Evolutionary conservation across 2,888 invertebrate genomes (phyloP).

Genomic region (Machimus rusticus): DNA sequence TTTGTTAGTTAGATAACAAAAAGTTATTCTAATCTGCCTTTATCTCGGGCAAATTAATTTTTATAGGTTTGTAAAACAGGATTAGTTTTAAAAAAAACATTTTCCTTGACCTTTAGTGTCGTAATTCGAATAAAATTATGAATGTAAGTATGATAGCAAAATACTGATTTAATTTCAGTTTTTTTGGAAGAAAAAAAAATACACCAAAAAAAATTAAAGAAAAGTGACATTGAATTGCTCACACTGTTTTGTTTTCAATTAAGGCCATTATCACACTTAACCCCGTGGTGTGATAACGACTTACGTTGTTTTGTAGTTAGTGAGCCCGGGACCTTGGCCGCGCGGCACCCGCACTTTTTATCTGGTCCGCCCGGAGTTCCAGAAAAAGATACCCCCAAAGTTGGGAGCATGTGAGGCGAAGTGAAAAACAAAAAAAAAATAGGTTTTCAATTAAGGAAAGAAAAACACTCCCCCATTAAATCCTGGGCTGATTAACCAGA

Average conservation of each 20-base stretch:
- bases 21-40: no score
- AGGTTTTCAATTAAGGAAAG: not conserved
- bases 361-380: not conserved
- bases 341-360: not conserved
- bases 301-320: not conserved
- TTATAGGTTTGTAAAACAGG: no score
- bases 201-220: not conserved
- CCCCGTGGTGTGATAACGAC: not conserved
- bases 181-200: no score
- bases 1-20: no score
- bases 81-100: no score
- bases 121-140: no score
- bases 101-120: no score
- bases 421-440: not conserved
- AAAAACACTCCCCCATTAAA: not conserved
- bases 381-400: not conserved
- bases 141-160: no score
- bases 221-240: not conserved
- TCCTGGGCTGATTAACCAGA: not conserved
- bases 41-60: no score
- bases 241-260: not conserved
- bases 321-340: not conserved
- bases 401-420: not conserved
- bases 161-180: no score
- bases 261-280: not conserved